Evolutionary conservation across 2,113 vertebrate genomes (phyloP).

Genomic region (Tyto alba): DNA sequence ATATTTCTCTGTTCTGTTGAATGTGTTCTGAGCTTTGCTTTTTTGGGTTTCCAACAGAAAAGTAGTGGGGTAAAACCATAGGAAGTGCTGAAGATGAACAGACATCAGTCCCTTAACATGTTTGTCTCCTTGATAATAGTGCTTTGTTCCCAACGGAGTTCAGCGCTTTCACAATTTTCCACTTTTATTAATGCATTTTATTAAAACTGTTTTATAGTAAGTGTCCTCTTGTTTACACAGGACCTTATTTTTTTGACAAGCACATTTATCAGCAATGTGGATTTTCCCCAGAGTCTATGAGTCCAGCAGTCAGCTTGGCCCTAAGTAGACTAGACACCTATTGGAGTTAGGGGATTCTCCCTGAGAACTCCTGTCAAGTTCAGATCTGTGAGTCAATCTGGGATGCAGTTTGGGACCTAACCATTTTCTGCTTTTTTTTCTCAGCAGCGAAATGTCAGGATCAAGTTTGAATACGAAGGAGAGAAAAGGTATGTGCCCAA

Average conservation of each 20-base stretch:
- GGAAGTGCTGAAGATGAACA: not conserved
- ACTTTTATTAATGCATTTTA: not conserved
- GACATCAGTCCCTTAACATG: not conserved
- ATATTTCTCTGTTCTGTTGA: not conserved
- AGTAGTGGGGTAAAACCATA: not conserved
- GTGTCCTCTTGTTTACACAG: not conserved
- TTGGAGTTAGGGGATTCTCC: not conserved
- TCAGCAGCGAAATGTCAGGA: conserved; percentile 82
- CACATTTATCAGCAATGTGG: not conserved
- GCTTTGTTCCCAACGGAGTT: not conserved
- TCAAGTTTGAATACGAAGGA: conserved; percentile 93
- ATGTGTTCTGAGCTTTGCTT: not conserved
- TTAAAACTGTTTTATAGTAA: not conserved
- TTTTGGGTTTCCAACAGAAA: not conserved
- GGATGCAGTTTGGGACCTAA: not conserved
- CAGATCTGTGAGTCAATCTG: not conserved
- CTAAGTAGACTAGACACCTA: not conserved
- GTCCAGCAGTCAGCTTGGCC: not conserved
- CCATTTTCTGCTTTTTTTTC: not conserved
- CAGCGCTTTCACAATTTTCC: not conserved
- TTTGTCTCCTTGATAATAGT: not conserved
- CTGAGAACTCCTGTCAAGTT: not conserved
- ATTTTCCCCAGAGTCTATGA: not conserved
- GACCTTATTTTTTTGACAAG: not conserved
- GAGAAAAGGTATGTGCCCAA: conserved; percentile 84